Evolutionary conservation across 2,113 vertebrate genomes (phyloP).

Genomic region (Rhagologus leucostigma): DNA sequence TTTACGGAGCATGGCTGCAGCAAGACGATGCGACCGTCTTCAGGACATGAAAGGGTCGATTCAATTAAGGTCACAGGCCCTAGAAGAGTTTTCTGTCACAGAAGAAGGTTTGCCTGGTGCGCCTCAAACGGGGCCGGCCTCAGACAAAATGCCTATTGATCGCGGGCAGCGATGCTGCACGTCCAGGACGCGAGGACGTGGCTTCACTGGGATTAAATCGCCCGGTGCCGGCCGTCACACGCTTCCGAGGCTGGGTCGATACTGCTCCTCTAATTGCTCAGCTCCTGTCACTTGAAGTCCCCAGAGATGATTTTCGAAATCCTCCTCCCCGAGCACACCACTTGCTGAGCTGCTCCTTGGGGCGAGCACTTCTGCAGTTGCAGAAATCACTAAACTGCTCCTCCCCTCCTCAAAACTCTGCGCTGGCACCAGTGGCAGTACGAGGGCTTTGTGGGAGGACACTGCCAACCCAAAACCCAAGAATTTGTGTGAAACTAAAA

Average conservation of each 20-base stretch:
- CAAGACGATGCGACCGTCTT: fast-evolving
- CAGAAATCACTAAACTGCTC: neutral
- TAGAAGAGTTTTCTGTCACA: neutral
- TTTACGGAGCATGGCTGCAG: neutral
- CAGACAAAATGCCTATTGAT: neutral
- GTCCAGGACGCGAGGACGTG: neutral
- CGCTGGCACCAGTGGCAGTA: neutral
- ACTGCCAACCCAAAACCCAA: neutral
- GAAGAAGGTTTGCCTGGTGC: neutral
- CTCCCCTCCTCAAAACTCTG: neutral
- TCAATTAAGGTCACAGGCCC: neutral
- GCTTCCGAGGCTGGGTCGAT: neutral
- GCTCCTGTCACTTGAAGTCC: neutral
- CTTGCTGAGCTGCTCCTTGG: neutral
- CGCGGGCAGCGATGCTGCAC: neutral
- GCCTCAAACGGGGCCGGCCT: neutral
- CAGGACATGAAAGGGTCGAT: neutral
- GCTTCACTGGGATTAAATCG: neutral
- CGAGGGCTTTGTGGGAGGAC: neutral
- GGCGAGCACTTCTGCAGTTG: neutral
- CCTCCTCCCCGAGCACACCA: neutral
- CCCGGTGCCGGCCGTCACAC: neutral
- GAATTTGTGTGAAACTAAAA: neutral
- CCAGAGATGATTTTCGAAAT: neutral
- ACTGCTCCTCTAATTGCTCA: neutral